Base-by-base conservation (phyloP, 2,797 vertebrate genomes). In the Sebastes matsubarae region DNA sequence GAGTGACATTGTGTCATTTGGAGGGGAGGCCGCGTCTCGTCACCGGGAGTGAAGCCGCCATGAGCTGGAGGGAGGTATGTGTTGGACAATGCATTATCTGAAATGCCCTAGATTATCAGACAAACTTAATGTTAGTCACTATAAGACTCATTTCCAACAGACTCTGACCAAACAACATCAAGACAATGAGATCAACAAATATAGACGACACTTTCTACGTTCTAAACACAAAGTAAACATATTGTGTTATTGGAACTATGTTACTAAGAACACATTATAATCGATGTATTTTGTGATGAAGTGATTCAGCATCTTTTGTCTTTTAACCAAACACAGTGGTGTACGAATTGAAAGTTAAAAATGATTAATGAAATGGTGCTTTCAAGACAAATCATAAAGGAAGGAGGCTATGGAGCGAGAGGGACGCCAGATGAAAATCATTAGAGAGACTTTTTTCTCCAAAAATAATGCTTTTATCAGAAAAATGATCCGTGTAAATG, bases 381-480 rank as follows among this genome's bases (percentile, higher is more conserved):
- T 89, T 89, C 76, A 66, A 82, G 86, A 87, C 85, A 83, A 87
- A 87, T 89, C 68, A 75, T 34, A 29, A 72, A 89, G 80, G 68
- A 77, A 75, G 69, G 58, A 79, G 72, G 79, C 92, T 89, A 92
- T 90, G 84, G 68, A 67, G 32, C 71, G 67, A 72, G 80, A 86
- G 76, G 42, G 32, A 87, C 75, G 54, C 27, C 58, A 72, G 52
- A 75, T 50, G 30, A 76, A 86, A 84, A 95, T 95, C 92, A 92
- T 95, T 91, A 86, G 90, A 96, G 92, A 91, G 91, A 91, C 95
- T 95, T 96, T 96, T 96, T 95, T 93, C 94, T 96, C 94, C 90
- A 86, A 93, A 96, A 97, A 96, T 94, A 96, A 96, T 93, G 95
- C 96, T 97, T 95, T 96, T 96, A 96, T 96, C 94, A 89, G 96